Percentiles rank a stretch among this genome's conserved stretches.
Evolutionary conservation across 2,888 invertebrate species (phyloP).

Genomic region (Venusia cambrica): DNA sequence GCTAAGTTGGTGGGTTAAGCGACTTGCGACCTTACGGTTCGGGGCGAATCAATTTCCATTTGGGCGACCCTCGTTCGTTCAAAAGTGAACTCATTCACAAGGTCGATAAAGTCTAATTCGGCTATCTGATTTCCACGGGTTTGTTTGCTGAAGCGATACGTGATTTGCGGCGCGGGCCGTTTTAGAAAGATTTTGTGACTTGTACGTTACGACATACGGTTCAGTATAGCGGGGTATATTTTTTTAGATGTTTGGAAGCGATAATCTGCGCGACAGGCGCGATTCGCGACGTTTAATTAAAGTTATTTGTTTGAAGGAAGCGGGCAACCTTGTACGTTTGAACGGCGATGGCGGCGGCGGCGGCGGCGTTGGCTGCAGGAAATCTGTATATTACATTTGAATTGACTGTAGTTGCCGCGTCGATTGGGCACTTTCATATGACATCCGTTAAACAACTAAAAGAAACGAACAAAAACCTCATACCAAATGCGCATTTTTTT

Average conservation of each 20-base stretch:
- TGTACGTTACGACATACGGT: conserved; percentile 40
- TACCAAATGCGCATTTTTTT: too few relatives aligned
- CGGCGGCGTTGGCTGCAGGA: too few relatives aligned
- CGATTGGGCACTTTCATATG: too few relatives aligned
- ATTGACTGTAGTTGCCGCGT: conserved; percentile 13
- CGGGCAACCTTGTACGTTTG: conserved; percentile 11
- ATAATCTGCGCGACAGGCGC: conserved; percentile 31
- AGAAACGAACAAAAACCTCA: too few relatives aligned
- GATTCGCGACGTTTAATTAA: conserved; percentile 58
- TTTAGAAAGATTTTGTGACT: conserved; percentile 48
- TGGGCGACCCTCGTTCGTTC: conserved; percentile 43
- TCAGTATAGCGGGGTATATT: conserved; percentile 37
- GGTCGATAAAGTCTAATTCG: conserved; percentile 59
- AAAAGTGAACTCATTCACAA: conserved; percentile 42
- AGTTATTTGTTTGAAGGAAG: conserved; percentile 42
- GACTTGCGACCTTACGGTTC: conserved; percentile 62
- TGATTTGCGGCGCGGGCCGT: conserved; percentile 65
- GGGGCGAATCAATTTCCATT: conserved; percentile 71
- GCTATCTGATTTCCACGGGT: conserved; percentile 51
- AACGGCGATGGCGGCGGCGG: too few relatives aligned
- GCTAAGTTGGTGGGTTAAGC: conserved; percentile 26
- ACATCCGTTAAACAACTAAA: too few relatives aligned
- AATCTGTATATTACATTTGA: too few relatives aligned
- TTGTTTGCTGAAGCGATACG: conserved; percentile 72
- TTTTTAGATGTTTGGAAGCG: conserved; percentile 33